A percentile compares a stretch with the other conserved stretches of the same genome.
Conservation (phyloP, 1,140 invertebrate genomes). For the Colletes gigas region DNA sequence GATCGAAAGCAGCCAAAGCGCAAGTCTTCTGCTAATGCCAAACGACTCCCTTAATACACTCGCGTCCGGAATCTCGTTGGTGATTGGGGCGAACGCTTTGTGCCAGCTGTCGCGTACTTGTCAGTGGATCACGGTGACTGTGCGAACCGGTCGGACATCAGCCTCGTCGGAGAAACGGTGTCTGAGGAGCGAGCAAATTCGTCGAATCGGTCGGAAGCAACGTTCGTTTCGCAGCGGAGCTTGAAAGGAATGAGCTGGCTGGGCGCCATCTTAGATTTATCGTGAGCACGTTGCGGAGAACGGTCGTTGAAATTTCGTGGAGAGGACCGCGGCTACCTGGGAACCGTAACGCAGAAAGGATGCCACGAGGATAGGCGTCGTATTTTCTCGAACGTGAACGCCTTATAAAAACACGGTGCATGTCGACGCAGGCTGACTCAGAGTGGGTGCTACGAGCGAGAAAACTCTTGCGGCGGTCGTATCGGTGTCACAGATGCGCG, state of each 20-base stretch:
- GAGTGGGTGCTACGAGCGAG: not conserved
- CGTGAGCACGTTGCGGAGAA: constrained; percentile 47
- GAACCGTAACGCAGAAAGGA: not conserved
- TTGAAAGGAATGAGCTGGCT: constrained; percentile 29
- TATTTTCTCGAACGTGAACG: constrained; percentile 24
- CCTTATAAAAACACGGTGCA: constrained; percentile 20
- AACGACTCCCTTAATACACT: constrained; percentile 62
- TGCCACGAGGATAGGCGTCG: constrained; percentile 28
- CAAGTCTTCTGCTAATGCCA: constrained; percentile 66
- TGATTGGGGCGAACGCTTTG: constrained; percentile 31
- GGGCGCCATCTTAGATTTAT: constrained; percentile 57
- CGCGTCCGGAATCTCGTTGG: constrained; percentile 51
- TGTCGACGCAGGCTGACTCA: not conserved
- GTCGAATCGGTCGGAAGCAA: not conserved
- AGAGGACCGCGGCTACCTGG: not conserved
- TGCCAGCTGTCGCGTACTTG: constrained; percentile 24
- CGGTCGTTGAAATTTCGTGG: not conserved
- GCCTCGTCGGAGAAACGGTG: not conserved
- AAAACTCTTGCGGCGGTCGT: not conserved
- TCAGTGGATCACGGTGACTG: not conserved
- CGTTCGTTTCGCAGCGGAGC: constrained; percentile 4
- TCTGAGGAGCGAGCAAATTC: not conserved
- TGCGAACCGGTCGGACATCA: not conserved
- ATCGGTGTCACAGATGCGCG: constrained; percentile 37
- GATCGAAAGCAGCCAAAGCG: constrained; percentile 49